These are phyloP conservation scores for Gymnoscelis rufifasciata DNA, from an alignment of 2,888 invertebrate species.

Conservation along the genomic window DNA sequence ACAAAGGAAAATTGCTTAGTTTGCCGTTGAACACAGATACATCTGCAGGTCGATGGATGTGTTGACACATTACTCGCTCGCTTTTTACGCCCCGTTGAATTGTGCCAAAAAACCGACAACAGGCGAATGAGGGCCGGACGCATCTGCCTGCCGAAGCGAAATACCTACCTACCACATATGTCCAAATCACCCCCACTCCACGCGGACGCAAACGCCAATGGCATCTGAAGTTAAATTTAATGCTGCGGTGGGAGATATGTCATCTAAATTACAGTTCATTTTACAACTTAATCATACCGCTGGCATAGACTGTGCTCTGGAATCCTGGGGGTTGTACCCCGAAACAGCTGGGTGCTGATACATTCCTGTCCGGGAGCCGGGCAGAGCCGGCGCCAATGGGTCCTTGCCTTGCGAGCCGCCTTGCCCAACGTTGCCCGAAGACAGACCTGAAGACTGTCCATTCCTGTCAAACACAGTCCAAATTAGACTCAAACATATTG, in stretches of 20 bases:
- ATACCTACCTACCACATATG: too few species aligned
- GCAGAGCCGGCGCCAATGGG: conserved; percentile 63
- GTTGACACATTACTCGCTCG: too few species aligned
- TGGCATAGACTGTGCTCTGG: conserved; percentile 57
- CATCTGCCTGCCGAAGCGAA: too few species aligned
- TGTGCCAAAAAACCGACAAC: too few species aligned
- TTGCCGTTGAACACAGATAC: too few species aligned
- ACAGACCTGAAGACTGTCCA: conserved; percentile 51
- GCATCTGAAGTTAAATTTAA: too few species aligned
- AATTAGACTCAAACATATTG: conserved; percentile 9
- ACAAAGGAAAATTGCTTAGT: too few species aligned
- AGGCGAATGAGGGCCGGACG: too few species aligned
- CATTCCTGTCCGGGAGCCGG: conserved; percentile 52
- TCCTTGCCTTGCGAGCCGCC: conserved; percentile 68
- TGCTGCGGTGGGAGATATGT: neutral
- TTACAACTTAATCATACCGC: conserved; percentile 43
- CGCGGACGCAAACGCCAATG: too few species aligned
- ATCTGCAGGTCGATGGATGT: too few species aligned
- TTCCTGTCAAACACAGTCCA: conserved; percentile 52
- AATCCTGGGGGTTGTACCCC: conserved; percentile 69
- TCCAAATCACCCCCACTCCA: too few species aligned
- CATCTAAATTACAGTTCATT: neutral
- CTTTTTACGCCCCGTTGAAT: too few species aligned
- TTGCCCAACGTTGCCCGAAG: conserved; percentile 55
- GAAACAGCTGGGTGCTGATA: conserved; percentile 69